Conservation (phyloP, 1,140 invertebrate genomes). For the Drosophila carrolli region DNA sequence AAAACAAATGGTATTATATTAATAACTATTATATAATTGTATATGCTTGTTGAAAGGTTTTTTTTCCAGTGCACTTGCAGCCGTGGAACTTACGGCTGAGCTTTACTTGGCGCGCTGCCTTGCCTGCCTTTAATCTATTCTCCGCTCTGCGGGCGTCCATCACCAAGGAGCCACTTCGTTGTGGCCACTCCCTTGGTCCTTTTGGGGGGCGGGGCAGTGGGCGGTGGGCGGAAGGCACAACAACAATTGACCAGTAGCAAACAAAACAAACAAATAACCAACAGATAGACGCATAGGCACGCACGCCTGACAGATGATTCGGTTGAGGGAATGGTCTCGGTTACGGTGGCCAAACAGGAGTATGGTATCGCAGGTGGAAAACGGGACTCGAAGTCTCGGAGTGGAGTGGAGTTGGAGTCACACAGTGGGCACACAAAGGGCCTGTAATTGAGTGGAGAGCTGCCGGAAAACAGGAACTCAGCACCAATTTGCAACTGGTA, state of each 20-base stretch:
- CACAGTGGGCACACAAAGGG: slow-evolving; percentile 57
- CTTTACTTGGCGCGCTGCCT: background rate
- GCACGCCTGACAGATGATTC: slow-evolving; percentile 63
- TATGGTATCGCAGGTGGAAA: background rate
- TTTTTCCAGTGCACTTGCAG: background rate
- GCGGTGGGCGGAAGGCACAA: slow-evolving; percentile 10
- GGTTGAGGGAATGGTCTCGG: slow-evolving; percentile 70
- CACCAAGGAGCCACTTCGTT: slow-evolving; percentile 2
- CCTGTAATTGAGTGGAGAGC: slow-evolving; percentile 74
- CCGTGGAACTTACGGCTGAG: background rate
- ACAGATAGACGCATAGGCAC: slow-evolving; percentile 10
- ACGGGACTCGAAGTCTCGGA: background rate
- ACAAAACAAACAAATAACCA: slow-evolving; percentile 53
- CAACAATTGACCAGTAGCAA: slow-evolving; percentile 43
- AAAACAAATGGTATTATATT: no score
- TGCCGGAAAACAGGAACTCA: slow-evolving; percentile 46
- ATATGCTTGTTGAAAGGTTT: background rate
- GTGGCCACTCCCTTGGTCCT: slow-evolving; percentile 26
- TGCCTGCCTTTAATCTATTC: slow-evolving; percentile 22
- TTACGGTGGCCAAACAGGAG: slow-evolving; percentile 38
- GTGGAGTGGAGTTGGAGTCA: slow-evolving; percentile 2
- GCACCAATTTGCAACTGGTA: slow-evolving; percentile 45
- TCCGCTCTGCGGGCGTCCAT: slow-evolving; percentile 22
- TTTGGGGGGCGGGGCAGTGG: slow-evolving; percentile 43
- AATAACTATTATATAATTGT: no score